These are phyloP conservation scores for Mola mola DNA, from an alignment of 2,113 vertebrate species.

Conservation along the genomic window DNA sequence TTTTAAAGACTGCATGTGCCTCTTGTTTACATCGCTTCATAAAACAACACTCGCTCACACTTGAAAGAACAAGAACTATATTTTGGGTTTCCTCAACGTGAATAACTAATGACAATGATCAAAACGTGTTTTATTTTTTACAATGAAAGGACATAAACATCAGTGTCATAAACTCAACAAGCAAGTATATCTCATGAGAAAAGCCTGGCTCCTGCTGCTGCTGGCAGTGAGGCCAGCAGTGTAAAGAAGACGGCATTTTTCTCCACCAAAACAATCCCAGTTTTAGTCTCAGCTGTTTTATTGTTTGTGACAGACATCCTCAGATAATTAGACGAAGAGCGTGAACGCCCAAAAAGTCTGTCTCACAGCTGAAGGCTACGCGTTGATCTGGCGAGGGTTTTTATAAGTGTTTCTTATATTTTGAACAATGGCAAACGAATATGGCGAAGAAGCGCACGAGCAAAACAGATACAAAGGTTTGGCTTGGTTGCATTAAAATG, in stretches of 20 bases:
- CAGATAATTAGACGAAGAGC: no score
- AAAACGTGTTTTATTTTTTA: slow-evolving; percentile 82
- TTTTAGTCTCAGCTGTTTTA: not conserved
- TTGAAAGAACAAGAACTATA: not conserved
- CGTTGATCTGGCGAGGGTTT: slow-evolving; percentile 79
- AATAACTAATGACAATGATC: slow-evolving; percentile 33
- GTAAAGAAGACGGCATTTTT: not conserved
- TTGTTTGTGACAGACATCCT: not conserved
- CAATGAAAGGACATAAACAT: slow-evolving; percentile 93
- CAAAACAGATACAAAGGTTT: slow-evolving; percentile 87
- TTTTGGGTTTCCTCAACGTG: slow-evolving; percentile 1
- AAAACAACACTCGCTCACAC: not conserved
- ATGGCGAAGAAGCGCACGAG: no score
- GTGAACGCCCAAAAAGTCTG: not conserved
- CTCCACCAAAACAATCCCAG: not conserved
- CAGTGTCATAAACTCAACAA: slow-evolving; percentile 89
- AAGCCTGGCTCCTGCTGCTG: not conserved
- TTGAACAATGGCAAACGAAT: no score
- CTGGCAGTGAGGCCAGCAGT: not conserved
- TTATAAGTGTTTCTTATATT: no score
- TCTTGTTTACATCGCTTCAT: no score
- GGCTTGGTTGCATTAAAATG: slow-evolving; percentile 89
- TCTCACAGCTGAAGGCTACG: not conserved
- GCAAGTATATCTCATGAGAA: slow-evolving; percentile 88
- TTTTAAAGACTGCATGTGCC: no score